Evolutionary conservation across 1,140 invertebrate genomes (phyloP), one percentile per base, ranked within the genome.

Genomic region (Leptinotarsa texana): DNA sequence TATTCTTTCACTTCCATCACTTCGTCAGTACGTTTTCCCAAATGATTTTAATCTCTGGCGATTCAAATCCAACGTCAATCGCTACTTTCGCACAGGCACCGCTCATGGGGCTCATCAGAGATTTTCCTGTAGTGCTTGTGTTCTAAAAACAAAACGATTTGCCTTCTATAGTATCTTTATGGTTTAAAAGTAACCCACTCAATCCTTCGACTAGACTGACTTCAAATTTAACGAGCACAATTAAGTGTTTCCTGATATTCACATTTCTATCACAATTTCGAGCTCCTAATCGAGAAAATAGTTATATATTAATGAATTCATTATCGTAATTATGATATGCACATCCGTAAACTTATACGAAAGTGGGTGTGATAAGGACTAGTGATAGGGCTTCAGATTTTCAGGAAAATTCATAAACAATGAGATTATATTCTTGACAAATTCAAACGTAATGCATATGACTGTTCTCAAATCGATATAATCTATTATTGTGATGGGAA

Each of bases 321-420:
- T 72, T 72, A 72, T 72, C 70, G 61, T 62, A 27, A 63, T 63
- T 72, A 47, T 72, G 70, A 72, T 72, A 72, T 63, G 24, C 18
- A 72, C 70, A 72, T 72, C 70, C 70, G 70, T 72, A 72, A 27
- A 57, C 69, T 70, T 70, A 61, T 24, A 61, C 33, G 42, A 68
- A 47, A 63, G 70, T 72, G 70, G 70, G 70, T 63, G 70, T 72
- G 70, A 72, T 72, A 72, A 72, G 70, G 61, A 21, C 8, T 22
- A 65, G 17, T 65, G 27, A 65, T 15, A 65, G 27, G 13, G 21
- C 27, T 18, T 15, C 21, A 24, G 17, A 65, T 65, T 69, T 69
- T 47, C 67, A 69, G 11, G 47, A 69, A 69, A 47, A 69, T 33
- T 15, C 47, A 13, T 27, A 48, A 69, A 69, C 27, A 57, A 57